A percentile compares a stretch with the other conserved stretches of the same genome.
These are phyloP conservation scores for Calidris pugnax DNA, from an alignment of 2,113 vertebrate genomes.

Conservation along the genomic window DNA sequence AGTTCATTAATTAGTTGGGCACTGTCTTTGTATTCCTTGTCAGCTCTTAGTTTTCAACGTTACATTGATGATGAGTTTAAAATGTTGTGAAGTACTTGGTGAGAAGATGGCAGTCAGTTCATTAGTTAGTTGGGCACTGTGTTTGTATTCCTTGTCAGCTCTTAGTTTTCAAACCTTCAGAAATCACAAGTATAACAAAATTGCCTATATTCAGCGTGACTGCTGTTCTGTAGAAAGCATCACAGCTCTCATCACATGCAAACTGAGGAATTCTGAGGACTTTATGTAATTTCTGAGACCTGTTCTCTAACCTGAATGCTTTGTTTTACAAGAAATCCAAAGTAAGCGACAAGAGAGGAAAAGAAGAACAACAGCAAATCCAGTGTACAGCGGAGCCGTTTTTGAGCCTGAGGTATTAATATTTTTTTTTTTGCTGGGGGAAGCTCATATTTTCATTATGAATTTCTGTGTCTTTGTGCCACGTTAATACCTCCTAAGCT, in stretches of 20 bases:
- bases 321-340: slow-evolving; percentile 90
- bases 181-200: neutral
- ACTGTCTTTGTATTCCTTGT: too few species aligned
- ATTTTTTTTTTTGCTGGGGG: neutral
- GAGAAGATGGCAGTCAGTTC: neutral
- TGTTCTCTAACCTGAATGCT: slow-evolving; percentile 54
- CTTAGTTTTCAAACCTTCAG: neutral
- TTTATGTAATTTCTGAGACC: neutral
- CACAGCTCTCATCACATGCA: neutral
- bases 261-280: neutral
- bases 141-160: neutral
- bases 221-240: neutral
- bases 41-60: too few species aligned
- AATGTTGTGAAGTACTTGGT: neutral
- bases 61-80: neutral
- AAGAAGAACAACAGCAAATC: slow-evolving; percentile 97
- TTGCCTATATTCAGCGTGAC: neutral
- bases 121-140: neutral
- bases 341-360: slow-evolving; percentile 97
- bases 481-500: neutral
- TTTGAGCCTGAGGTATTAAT: slow-evolving; percentile 97
- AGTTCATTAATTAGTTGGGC: too few species aligned
- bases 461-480: neutral
- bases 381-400: slow-evolving; percentile 95
- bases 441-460: neutral